Percentiles rank a stretch among this genome's conserved stretches.
Conservation (phyloP, 2,888 invertebrate species). For the Cephus sareptanus region DNA sequence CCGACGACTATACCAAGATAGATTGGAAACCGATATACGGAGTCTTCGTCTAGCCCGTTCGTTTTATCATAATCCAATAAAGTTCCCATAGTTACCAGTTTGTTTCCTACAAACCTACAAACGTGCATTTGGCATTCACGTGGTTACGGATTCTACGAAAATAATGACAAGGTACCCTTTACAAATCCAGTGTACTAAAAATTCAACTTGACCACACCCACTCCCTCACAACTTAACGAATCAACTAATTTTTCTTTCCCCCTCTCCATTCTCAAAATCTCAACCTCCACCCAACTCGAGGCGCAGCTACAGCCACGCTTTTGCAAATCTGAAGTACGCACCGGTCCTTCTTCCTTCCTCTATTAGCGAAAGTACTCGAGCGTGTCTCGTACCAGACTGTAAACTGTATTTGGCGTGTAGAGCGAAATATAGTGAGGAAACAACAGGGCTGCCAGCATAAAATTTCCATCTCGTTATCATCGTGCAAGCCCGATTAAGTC, state of each 20-base stretch:
- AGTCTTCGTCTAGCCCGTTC: background rate
- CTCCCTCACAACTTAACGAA: background rate
- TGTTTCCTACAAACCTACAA: conserved; percentile 29
- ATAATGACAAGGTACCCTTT: background rate
- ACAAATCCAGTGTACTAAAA: background rate
- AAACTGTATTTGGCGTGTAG: conserved; percentile 2
- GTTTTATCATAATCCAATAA: conserved; percentile 33
- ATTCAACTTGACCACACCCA: background rate
- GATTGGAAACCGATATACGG: background rate
- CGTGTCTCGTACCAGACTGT: background rate
- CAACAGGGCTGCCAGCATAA: conserved; percentile 24
- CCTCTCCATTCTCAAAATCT: background rate
- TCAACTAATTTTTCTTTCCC: background rate
- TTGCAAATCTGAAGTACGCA: background rate
- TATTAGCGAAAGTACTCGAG: background rate
- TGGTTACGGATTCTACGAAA: conserved; percentile 2
- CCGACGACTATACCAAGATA: background rate
- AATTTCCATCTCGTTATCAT: conserved; percentile 38
- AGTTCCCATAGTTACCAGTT: conserved; percentile 23
- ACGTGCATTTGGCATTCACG: conserved; percentile 41
- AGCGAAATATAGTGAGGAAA: conserved; percentile 28
- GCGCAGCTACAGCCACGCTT: background rate
- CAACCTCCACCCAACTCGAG: background rate
- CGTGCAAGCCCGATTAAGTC: background rate
- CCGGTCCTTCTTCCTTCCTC: background rate